Evolutionary conservation across 2,888 invertebrate species (phyloP).

Genomic region (Lottia gigantea): DNA sequence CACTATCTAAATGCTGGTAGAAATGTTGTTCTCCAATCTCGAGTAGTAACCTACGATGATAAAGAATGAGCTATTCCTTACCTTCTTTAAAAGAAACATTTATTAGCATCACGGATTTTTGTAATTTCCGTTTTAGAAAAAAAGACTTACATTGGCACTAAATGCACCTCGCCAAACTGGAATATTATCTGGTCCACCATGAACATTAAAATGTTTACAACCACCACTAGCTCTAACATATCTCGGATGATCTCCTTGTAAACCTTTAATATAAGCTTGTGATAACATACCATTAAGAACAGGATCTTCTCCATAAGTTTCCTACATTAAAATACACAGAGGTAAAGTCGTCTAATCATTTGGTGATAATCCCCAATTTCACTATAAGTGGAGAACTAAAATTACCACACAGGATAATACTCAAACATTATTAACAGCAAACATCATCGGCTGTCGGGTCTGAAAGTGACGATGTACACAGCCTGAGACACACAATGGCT

Average conservation of each 20-base stretch:
- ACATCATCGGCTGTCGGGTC: too few species aligned
- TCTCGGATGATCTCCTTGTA: slow-evolving; percentile 56
- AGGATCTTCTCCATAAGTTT: slow-evolving; percentile 64
- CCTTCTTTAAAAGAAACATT: too few species aligned
- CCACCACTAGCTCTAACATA: slow-evolving; percentile 59
- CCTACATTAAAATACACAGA: slow-evolving; percentile 39
- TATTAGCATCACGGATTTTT: too few species aligned
- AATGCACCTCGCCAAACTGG: slow-evolving; percentile 18
- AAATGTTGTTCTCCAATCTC: slow-evolving; percentile 61
- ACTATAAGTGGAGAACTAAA: too few species aligned
- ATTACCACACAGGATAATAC: too few species aligned
- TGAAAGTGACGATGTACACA: too few species aligned
- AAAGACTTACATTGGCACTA: slow-evolving; percentile 42
- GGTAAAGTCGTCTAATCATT: too few species aligned
- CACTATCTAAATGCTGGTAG: slow-evolving; percentile 60
- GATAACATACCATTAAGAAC: slow-evolving; percentile 52
- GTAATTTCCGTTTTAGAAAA: too few species aligned
- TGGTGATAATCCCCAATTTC: too few species aligned
- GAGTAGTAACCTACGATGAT: slow-evolving; percentile 47
- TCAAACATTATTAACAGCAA: too few species aligned
- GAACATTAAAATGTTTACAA: slow-evolving; percentile 62
- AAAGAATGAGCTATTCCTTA: too few species aligned
- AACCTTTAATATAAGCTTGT: slow-evolving; percentile 50
- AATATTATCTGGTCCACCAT: slow-evolving; percentile 56
- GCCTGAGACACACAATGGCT: too few species aligned